phyloP scores from a whole-genome alignment of 2,797 vertebrate genomes.

The Macropus fuliginosus region DNA sequence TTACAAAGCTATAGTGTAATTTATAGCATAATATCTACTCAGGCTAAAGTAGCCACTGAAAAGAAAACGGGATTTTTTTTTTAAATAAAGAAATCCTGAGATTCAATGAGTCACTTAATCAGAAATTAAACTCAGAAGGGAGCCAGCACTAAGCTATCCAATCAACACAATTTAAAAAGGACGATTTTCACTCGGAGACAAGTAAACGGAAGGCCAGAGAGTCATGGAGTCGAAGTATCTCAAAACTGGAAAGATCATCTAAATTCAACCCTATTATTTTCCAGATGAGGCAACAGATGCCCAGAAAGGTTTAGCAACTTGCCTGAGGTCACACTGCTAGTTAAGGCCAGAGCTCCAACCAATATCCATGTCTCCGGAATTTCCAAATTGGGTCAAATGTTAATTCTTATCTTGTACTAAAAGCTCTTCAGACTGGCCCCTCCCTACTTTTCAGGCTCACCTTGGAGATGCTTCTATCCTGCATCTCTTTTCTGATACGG shows the following conservation, averaged over 20 bases:
- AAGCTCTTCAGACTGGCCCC: not conserved
- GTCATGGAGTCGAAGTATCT: not conserved
- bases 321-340: not conserved
- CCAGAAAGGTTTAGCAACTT: not conserved
- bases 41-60: slow-evolving; percentile 70
- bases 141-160: slow-evolving; percentile 64
- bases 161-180: slow-evolving; percentile 28
- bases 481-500: not conserved
- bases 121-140: slow-evolving; percentile 73
- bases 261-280: not conserved
- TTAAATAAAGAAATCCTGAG: slow-evolving; percentile 69
- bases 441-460: not conserved
- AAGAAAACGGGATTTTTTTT: slow-evolving; percentile 67
- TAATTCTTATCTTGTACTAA: not conserved
- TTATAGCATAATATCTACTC: slow-evolving; percentile 77
- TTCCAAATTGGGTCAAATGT: not conserved
- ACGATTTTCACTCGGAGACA: slow-evolving; percentile 48
- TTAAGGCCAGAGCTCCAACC: not conserved
- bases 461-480: not conserved
- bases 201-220: not conserved
- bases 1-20: slow-evolving; percentile 81
- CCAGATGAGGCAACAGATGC: slow-evolving; percentile 34
- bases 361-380: not conserved
- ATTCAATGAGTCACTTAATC: slow-evolving; percentile 59
- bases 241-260: not conserved